phyloP scores from a whole-genome alignment of 2,113 vertebrate genomes.

The Albula goreensis region DNA sequence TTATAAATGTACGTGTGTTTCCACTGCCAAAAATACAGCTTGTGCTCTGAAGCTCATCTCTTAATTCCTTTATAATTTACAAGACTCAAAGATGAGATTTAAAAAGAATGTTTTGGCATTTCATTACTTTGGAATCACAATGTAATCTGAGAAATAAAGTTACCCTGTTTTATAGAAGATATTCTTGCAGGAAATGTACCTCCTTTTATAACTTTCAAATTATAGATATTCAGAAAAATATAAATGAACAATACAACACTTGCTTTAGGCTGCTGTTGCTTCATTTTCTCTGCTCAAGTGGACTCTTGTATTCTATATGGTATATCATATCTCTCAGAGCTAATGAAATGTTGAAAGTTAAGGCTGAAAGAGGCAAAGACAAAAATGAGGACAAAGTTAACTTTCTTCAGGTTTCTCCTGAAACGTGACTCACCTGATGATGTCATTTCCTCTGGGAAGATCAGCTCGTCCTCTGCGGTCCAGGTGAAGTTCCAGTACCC shows the following conservation, averaged over 20 bases:
- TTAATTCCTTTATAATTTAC: conserved; percentile 19
- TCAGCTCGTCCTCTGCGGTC: conserved; percentile 68
- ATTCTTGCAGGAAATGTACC: neutral
- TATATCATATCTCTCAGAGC: neutral
- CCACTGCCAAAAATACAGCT: neutral
- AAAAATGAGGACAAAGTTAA: neutral
- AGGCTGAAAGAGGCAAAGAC: neutral
- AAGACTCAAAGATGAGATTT: conserved; percentile 2
- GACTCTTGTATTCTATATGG: neutral
- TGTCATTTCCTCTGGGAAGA: conserved; percentile 52
- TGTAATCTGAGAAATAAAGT: conserved; percentile 4
- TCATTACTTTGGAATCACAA: conserved; percentile 4
- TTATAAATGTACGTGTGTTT: neutral
- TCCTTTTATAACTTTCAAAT: conserved; percentile 10
- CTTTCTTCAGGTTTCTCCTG: neutral
- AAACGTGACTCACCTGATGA: conserved; percentile 63
- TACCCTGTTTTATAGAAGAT: neutral
- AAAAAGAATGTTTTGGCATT: conserved; percentile 14
- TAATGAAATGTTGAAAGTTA: neutral
- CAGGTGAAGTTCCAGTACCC: conserved; percentile 77
- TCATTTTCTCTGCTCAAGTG: neutral
- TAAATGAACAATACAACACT: neutral
- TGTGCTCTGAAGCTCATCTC: neutral
- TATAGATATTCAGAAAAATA: neutral
- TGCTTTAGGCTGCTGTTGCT: neutral